phyloP scores from a whole-genome alignment of 2,797 vertebrate species.

The Coluber constrictor region DNA sequence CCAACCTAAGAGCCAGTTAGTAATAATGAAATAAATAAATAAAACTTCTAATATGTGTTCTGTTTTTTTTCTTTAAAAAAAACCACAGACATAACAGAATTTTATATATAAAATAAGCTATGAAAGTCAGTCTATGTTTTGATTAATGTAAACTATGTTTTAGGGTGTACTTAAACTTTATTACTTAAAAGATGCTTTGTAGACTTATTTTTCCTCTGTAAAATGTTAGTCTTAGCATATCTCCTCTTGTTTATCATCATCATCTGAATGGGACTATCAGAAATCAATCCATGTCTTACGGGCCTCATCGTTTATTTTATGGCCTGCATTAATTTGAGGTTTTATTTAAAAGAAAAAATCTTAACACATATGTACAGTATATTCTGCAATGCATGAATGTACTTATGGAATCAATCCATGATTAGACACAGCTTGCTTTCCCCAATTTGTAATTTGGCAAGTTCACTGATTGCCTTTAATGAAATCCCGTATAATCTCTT shows the following conservation, averaged over 20 bases:
- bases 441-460: slow-evolving; percentile 39
- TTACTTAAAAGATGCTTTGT: slow-evolving; percentile 56
- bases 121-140: slow-evolving; percentile 14
- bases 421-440: slow-evolving; percentile 58
- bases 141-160: slow-evolving; percentile 32
- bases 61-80: not conserved
- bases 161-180: slow-evolving; percentile 21
- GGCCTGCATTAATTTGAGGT: slow-evolving; percentile 62
- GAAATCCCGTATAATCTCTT: slow-evolving; percentile 61
- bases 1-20: not conserved
- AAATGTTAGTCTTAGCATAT: slow-evolving; percentile 46
- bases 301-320: slow-evolving; percentile 64
- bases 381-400: slow-evolving; percentile 62
- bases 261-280: slow-evolving; percentile 52
- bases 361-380: slow-evolving; percentile 64
- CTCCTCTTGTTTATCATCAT: slow-evolving; percentile 27
- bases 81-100: rapidly evolving
- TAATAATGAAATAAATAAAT: not conserved
- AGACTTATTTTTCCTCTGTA: slow-evolving; percentile 31
- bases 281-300: slow-evolving; percentile 50
- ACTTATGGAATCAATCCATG: slow-evolving; percentile 52
- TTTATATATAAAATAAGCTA: slow-evolving; percentile 26
- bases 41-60: not conserved
- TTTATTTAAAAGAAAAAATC: slow-evolving; percentile 43
- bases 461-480: slow-evolving; percentile 48